Evolutionary conservation across 2,113 vertebrate genomes (phyloP), one percentile per base, ranked within the genome.

Genomic region (Zapus hudsonius): DNA sequence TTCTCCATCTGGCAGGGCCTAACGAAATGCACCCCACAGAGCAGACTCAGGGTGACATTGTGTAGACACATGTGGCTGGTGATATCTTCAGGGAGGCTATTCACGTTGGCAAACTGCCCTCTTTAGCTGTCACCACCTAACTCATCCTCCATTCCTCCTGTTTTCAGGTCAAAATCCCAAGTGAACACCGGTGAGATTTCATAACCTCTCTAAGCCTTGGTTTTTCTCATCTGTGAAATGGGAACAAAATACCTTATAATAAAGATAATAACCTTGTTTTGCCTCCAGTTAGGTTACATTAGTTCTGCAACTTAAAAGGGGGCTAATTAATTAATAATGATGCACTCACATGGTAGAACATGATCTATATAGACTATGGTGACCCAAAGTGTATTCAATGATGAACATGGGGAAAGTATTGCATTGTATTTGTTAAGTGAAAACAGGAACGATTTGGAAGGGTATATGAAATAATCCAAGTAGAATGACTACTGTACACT

Each of bases 1-100:
- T 84, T 86, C 95, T 90, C 82, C 96, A 96, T 76, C 96, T 96
- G 95, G 93, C 80, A 76, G 90, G 85, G 76, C 83, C 86, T 94
- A 95, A 96, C 80, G 88, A 96, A 95, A 85, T 17, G 29, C 33
- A 86, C 93, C 91, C 91, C 36, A 57, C 76, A 74, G 61, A 95
- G 23, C 93, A 95, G 93, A 75, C 36, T 42, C 64, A 2, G 40
- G 4, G 73, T 70, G 93, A 84, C 76, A 59, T 5, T 33, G 69
- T 57, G 17, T 4, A 52, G 69, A 75, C 16, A 2, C 31, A 4
- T 12, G 89, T 75, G 82, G 23, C 93, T 66, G 2, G 22, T 22
- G 70, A 78, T 55, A 73, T 38, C 23, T 63, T 40, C 17, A 3
- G 38, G 22, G 22, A 87, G 16, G 36, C n/a, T 23, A 2, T 23